Evolutionary conservation across 2,888 invertebrate species (phyloP).

Genomic region (Melanchra persicariae): DNA sequence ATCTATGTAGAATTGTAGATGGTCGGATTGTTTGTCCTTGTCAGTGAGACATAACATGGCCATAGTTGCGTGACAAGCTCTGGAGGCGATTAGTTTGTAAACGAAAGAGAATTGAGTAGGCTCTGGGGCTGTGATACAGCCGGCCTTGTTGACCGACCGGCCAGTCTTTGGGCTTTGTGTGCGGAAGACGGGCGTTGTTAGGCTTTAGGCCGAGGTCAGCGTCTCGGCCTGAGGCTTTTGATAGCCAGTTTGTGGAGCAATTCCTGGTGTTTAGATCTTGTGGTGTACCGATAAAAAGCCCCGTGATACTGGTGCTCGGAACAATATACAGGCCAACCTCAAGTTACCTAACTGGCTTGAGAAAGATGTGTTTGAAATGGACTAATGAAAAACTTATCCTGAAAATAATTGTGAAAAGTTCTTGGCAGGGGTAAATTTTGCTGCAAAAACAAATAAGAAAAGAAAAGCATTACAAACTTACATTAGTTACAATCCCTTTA

Average conservation of each 20-base stretch:
- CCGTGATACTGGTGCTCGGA: not conserved
- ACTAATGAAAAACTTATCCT: not conserved
- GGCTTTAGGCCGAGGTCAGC: constrained; percentile 31
- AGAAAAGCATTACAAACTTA: not conserved
- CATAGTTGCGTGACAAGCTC: constrained; percentile 54
- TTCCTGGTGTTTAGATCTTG: constrained; percentile 23
- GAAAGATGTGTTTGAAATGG: not conserved
- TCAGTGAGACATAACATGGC: constrained; percentile 66
- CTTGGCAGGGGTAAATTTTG: not conserved
- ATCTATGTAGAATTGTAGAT: constrained; percentile 61
- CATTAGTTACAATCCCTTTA: constrained; percentile 13
- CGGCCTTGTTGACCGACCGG: constrained; percentile 46
- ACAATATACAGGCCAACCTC: not conserved
- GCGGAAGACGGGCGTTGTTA: constrained; percentile 28
- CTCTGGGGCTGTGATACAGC: constrained; percentile 13
- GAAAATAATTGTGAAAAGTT: not conserved
- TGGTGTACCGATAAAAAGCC: constrained; percentile 13
- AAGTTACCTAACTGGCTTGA: not conserved
- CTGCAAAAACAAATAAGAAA: not conserved
- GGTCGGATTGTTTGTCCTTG: constrained; percentile 68
- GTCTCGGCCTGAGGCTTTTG: constrained; percentile 37
- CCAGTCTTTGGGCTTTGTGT: constrained; percentile 37
- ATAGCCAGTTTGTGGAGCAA: constrained; percentile 31
- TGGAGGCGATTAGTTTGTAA: constrained; percentile 55
- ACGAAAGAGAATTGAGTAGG: constrained; percentile 61